Evolutionary conservation across 2,113 vertebrate genomes (phyloP).

Genomic region (Tragelaphus imberbis): DNA sequence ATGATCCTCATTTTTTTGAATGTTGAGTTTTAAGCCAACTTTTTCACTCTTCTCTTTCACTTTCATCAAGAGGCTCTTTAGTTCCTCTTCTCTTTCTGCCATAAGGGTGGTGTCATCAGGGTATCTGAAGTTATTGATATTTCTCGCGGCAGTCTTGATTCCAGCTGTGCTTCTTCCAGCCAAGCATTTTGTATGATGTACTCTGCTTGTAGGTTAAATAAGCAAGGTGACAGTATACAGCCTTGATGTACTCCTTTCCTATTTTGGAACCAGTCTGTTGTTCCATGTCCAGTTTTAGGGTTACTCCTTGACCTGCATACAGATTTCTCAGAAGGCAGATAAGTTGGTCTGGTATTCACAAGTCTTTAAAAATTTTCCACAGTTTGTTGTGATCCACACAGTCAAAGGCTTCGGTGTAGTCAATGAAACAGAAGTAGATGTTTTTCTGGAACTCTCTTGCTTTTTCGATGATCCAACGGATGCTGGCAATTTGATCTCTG

Average conservation of each 20-base stretch:
- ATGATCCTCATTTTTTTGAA: neutral
- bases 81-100: neutral
- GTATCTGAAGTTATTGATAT: neutral
- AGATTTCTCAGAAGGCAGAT: neutral
- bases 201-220: neutral
- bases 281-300: neutral
- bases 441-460: neutral
- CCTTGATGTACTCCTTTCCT: neutral
- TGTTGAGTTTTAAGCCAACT: neutral
- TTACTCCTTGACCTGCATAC: neutral
- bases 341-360: neutral
- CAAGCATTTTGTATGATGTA: neutral
- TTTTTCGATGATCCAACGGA: neutral
- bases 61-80: neutral
- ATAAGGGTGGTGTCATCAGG: neutral
- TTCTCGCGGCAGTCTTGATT: neutral
- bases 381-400: neutral
- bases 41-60: neutral
- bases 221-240: neutral
- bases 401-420: neutral
- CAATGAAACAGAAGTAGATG: neutral
- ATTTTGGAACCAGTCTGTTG: neutral
- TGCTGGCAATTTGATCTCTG: neutral
- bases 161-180: neutral
- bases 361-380: neutral